Conservation (phyloP, 2,113 vertebrate genomes). For the Emydocephalus ijimae region DNA sequence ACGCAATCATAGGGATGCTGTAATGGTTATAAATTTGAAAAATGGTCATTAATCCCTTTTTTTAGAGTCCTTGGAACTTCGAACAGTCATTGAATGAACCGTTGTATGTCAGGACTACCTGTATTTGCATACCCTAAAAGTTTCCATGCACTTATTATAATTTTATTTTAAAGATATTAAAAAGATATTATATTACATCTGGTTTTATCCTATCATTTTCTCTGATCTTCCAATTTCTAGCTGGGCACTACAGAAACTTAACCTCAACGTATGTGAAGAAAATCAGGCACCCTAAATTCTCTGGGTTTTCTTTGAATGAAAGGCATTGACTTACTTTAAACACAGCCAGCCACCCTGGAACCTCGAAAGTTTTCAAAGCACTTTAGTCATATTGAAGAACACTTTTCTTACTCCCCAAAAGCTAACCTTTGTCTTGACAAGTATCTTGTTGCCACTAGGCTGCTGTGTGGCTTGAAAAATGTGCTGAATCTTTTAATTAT, state of each 20-base stretch:
- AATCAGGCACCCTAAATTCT: background rate
- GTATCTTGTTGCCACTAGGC: background rate
- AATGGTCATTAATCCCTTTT: background rate
- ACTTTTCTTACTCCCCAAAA: background rate
- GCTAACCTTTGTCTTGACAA: slow-evolving; percentile 8
- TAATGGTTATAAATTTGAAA: background rate
- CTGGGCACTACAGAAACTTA: background rate
- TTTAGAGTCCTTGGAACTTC: background rate
- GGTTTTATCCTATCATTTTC: background rate
- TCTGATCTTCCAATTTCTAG: background rate
- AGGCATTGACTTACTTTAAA: background rate
- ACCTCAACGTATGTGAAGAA: background rate
- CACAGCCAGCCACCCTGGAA: background rate
- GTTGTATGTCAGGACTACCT: background rate
- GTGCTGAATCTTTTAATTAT: slow-evolving; percentile 16
- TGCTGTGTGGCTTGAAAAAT: slow-evolving; percentile 22
- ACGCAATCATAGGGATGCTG: background rate
- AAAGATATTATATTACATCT: background rate
- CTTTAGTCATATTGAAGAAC: background rate
- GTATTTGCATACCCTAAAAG: background rate
- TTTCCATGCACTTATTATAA: background rate
- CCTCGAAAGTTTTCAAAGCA: background rate
- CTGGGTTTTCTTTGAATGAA: background rate
- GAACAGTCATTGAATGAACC: background rate
- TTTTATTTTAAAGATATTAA: too few species aligned